Percentiles rank a stretch among this genome's conserved stretches.
These are phyloP conservation scores for Asbolus verrucosus DNA, from an alignment of 1,140 invertebrate species.

Conservation along the genomic window DNA sequence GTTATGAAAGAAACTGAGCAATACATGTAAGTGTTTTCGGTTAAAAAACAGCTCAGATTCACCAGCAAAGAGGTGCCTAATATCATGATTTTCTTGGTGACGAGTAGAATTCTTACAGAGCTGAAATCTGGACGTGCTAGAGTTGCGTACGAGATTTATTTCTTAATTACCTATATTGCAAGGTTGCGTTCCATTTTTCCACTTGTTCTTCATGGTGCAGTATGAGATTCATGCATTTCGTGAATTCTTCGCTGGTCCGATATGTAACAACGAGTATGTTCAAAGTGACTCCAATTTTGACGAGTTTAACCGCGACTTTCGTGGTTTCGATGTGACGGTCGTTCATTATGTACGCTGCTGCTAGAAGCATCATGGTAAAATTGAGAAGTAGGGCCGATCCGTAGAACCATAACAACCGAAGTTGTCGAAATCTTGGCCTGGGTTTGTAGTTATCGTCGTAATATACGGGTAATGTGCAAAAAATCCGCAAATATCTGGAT, in stretches of 20 bases:
- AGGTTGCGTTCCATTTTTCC: not conserved
- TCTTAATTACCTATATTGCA: not conserved
- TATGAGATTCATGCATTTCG: constrained; percentile 1
- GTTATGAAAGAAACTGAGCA: constrained; percentile 31
- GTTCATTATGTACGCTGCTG: not conserved
- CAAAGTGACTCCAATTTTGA: constrained; percentile 14
- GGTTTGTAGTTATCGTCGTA: constrained; percentile 18
- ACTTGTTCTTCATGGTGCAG: constrained; percentile 6
- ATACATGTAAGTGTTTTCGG: not conserved
- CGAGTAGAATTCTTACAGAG: not conserved
- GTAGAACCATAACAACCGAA: constrained; percentile 4
- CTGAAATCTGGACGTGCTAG: not conserved
- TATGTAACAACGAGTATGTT: constrained; percentile 1
- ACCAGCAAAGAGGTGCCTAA: not conserved
- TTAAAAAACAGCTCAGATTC: constrained; percentile 4
- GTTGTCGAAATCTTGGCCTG: not conserved
- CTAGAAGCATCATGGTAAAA: not conserved
- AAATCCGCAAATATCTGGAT: not conserved
- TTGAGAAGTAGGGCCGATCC: not conserved
- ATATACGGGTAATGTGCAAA: not conserved
- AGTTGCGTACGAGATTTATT: not conserved
- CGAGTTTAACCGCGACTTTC: not conserved
- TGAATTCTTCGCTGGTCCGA: not conserved
- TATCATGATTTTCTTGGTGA: constrained; percentile 10
- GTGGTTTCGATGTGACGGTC: not conserved